Percentiles rank a stretch among this genome's conserved stretches.
Conservation (phyloP, 1,140 invertebrate genomes). For the Drosophila ficusphila region DNA sequence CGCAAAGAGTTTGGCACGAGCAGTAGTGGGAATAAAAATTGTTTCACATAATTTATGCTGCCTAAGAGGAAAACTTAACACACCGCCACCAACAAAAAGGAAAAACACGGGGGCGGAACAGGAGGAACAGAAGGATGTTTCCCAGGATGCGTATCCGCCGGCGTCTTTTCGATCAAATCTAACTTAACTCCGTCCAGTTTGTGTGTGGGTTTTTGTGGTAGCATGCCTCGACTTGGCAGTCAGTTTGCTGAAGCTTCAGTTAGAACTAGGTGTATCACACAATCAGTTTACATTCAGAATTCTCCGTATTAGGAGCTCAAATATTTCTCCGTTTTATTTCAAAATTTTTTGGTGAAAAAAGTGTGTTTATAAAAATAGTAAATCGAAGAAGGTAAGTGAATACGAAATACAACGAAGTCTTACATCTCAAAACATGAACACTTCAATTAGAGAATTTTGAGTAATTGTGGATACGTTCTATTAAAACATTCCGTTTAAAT, state of each 20-base stretch:
- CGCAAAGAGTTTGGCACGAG: slow-evolving; percentile 27
- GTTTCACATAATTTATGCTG: slow-evolving; percentile 56
- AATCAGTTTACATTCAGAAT: neutral
- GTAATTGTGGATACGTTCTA: too few relatives aligned
- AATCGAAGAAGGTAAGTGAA: neutral
- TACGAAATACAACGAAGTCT: neutral
- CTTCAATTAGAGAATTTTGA: too few relatives aligned
- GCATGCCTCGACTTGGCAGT: neutral
- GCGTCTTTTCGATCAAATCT: slow-evolving; percentile 27
- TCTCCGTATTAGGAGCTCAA: neutral
- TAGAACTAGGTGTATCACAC: neutral
- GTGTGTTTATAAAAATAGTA: neutral
- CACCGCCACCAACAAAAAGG: neutral
- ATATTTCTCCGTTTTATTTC: neutral
- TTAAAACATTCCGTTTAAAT: too few relatives aligned
- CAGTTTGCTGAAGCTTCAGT: neutral
- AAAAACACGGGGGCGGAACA: neutral
- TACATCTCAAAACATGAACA: too few relatives aligned
- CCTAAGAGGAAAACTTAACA: slow-evolving; percentile 16
- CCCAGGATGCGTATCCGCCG: slow-evolving; percentile 14
- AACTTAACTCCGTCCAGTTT: slow-evolving; percentile 1
- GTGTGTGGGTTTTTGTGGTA: neutral
- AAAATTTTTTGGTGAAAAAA: neutral
- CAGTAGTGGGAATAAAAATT: slow-evolving; percentile 38
- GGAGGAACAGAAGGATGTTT: slow-evolving; percentile 6